These are phyloP conservation scores for Babylonia areolata DNA, from an alignment of 1,140 invertebrate species.

Conservation along the genomic window DNA sequence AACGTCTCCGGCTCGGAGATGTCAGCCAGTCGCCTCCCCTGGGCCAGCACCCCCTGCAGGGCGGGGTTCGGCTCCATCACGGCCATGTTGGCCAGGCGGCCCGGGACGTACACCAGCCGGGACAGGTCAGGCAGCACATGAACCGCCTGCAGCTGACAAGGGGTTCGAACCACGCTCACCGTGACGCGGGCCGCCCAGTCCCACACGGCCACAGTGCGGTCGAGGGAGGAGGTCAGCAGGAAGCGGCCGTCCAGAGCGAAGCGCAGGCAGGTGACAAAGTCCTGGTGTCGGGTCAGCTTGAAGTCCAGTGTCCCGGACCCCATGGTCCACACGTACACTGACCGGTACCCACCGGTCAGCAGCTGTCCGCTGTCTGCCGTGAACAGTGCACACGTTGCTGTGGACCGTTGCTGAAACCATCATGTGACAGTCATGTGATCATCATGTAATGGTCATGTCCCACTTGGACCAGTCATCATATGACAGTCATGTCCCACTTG, in stretches of 20 bases:
- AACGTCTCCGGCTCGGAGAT: conserved; percentile 40
- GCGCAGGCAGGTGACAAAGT: conserved; percentile 56
- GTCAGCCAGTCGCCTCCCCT: conserved; percentile 36
- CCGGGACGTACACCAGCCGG: conserved; percentile 54
- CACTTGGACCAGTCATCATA: too few relatives aligned
- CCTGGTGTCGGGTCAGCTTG: conserved; percentile 57
- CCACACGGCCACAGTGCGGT: conserved; percentile 59
- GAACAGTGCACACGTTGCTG: conserved; percentile 48
- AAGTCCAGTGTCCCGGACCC: conserved; percentile 47
- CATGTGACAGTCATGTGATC: too few relatives aligned
- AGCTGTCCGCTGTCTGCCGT: conserved; percentile 51
- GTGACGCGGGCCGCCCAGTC: conserved; percentile 50
- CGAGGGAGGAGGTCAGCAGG: conserved; percentile 53
- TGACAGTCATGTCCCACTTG: too few relatives aligned
- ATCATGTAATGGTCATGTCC: too few relatives aligned
- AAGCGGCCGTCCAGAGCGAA: conserved; percentile 54
- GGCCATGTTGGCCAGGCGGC: conserved; percentile 48
- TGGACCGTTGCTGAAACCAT: conserved; percentile 52
- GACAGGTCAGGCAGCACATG: conserved; percentile 47
- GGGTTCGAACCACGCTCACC: conserved; percentile 48
- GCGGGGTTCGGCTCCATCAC: conserved; percentile 52
- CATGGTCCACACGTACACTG: conserved; percentile 61
- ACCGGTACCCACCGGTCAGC: conserved; percentile 57
- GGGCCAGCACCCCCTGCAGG: conserved; percentile 31
- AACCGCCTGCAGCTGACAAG: conserved; percentile 51